Evolutionary conservation across 2,113 vertebrate genomes (phyloP).

Genomic region (Montifringilla adamsi): DNA sequence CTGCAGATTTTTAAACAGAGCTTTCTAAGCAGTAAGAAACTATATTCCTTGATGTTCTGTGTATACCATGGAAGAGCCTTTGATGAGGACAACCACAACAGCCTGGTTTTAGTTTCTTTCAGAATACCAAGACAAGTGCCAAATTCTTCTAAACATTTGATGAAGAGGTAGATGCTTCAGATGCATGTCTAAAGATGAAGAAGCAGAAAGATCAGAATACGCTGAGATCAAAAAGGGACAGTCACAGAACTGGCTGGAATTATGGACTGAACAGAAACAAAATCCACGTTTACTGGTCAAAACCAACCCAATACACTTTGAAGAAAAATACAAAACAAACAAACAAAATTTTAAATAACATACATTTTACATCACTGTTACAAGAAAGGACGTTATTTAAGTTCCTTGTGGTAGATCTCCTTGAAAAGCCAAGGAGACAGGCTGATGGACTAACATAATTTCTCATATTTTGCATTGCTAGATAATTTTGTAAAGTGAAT

Average conservation of each 20-base stretch:
- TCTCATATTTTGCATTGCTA: neutral
- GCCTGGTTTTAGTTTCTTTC: neutral
- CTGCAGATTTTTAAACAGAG: neutral
- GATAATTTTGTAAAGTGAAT: neutral
- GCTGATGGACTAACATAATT: neutral
- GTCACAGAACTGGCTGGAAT: neutral
- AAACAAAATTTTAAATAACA: neutral
- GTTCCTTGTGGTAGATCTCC: neutral
- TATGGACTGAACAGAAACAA: neutral
- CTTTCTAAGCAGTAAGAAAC: neutral
- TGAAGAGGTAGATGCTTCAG: neutral
- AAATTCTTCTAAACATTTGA: neutral
- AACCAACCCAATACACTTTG: neutral
- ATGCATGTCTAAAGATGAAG: neutral
- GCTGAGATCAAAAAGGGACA: neutral
- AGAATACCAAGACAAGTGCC: neutral
- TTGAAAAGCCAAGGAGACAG: neutral
- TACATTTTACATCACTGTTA: neutral
- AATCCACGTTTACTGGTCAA: neutral
- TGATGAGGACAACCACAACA: neutral
- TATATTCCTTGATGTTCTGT: neutral
- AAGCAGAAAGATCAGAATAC: neutral
- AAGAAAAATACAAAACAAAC: neutral
- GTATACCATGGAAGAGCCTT: neutral
- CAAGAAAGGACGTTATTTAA: neutral